Percentiles rank a stretch among this genome's conserved stretches.
phyloP scores from a whole-genome alignment of 1,140 invertebrate species.

The Holotrichia oblita region DNA sequence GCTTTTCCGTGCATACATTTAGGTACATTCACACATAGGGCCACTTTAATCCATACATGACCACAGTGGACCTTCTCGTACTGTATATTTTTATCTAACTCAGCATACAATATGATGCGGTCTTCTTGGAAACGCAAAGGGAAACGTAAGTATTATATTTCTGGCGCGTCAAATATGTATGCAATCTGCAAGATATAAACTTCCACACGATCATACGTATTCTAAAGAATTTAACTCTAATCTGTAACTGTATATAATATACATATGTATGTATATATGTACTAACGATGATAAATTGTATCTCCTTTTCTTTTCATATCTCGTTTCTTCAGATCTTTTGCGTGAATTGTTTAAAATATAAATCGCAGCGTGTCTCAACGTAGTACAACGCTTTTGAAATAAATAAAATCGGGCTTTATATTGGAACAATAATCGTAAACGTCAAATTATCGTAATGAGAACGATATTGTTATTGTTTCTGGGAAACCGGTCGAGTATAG shows the following conservation, averaged over 20 bases:
- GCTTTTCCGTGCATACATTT: too few species aligned
- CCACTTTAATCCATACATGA: too few species aligned
- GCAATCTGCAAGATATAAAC: conserved; percentile 12
- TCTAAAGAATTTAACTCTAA: neutral
- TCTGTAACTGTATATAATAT: too few species aligned
- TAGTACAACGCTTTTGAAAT: neutral
- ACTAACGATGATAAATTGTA: neutral
- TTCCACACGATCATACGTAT: neutral
- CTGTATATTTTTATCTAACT: too few species aligned
- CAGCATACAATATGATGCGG: too few species aligned
- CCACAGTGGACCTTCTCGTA: too few species aligned
- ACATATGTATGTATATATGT: conserved; percentile 7
- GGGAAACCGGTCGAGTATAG: neutral
- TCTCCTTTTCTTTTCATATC: neutral
- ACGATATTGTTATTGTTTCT: conserved; percentile 31
- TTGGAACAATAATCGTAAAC: conserved; percentile 20
- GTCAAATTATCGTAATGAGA: conserved; percentile 35
- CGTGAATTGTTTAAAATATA: neutral
- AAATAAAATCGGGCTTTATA: conserved; percentile 14
- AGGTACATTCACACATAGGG: too few species aligned
- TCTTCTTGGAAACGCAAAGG: conserved; percentile 15
- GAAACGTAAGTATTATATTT: conserved; percentile 14
- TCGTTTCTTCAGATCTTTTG: neutral
- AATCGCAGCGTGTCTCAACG: neutral
- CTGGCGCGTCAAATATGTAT: conserved; percentile 27